Evolutionary conservation across 2,888 invertebrate genomes (phyloP).

Genomic region (Allygus modestus): DNA sequence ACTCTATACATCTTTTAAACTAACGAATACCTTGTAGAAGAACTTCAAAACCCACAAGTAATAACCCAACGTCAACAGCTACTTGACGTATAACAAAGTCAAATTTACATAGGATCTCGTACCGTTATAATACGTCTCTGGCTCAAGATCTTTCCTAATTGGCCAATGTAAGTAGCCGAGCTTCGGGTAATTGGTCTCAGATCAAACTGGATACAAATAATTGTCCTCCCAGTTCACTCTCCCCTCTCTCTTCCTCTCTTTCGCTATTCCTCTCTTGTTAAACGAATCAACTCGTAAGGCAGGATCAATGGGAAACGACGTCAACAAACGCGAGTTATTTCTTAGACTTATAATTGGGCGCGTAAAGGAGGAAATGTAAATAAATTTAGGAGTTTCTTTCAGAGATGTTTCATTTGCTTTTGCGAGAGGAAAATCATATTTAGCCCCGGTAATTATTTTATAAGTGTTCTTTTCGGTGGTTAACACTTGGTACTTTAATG

Average conservation of each 20-base stretch:
- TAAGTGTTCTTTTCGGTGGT: no score
- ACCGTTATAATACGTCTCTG: background rate
- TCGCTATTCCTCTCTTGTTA: background rate
- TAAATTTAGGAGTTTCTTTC: background rate
- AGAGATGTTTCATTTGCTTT: background rate
- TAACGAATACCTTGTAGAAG: background rate
- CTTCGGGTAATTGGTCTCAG: background rate
- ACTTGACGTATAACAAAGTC: constrained; percentile 13
- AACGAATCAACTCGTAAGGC: constrained; percentile 18
- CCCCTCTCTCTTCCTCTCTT: background rate
- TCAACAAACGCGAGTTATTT: background rate
- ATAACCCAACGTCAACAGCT: background rate
- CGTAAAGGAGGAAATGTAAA: constrained; percentile 43
- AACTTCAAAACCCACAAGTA: no score
- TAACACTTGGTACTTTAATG: no score
- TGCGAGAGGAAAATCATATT: background rate
- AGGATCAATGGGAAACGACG: background rate
- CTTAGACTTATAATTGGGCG: constrained; percentile 26
- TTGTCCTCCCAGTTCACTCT: no score
- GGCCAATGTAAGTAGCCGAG: constrained; percentile 25
- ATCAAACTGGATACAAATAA: constrained; percentile 40
- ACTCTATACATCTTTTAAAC: background rate
- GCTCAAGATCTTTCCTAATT: constrained; percentile 5
- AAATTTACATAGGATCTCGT: constrained; percentile 31
- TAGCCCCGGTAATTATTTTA: background rate